Conservation (phyloP, 2,888 invertebrate species). For the Drosophila sordidapex region DNA sequence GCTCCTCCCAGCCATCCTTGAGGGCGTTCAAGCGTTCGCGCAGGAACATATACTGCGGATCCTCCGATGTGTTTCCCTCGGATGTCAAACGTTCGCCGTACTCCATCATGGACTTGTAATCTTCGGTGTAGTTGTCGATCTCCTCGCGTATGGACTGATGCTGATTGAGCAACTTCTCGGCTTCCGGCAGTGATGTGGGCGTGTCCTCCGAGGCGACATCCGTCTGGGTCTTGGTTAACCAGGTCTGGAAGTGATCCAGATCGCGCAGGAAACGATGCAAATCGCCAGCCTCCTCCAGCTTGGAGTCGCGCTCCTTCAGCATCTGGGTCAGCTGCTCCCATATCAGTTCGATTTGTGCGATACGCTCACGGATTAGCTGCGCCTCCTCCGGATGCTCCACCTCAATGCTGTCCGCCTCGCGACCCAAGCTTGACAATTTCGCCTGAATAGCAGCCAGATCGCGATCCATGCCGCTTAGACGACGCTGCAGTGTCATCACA, state of each 20-base stretch:
- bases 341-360: conserved; percentile 94
- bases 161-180: conserved; percentile 97
- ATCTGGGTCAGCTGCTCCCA: conserved; percentile 99
- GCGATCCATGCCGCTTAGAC: conserved; percentile 99
- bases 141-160: conserved; percentile 99
- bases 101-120: conserved; percentile 99
- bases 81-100: conserved; percentile 98
- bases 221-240: conserved; percentile 99
- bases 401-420: conserved; percentile 96
- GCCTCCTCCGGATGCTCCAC: conserved; percentile 98
- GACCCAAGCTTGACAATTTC: conserved; percentile 96
- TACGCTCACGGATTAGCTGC: conserved; percentile 94
- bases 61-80: conserved; percentile 94
- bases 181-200: conserved; percentile 96
- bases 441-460: conserved; percentile 99
- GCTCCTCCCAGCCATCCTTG: conserved; percentile 99
- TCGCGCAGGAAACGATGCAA: conserved; percentile 98
- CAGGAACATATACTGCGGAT: conserved; percentile 99
- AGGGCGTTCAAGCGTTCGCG: conserved; percentile 98
- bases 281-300: conserved; percentile 99
- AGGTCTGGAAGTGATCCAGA: conserved; percentile 99
- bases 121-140: conserved; percentile 99
- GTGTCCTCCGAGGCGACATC: conserved; percentile 99
- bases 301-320: conserved; percentile 98
- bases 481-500: conserved; percentile 98